phyloP scores from a whole-genome alignment of 2,888 invertebrate species.

The Epinotia ramella region DNA sequence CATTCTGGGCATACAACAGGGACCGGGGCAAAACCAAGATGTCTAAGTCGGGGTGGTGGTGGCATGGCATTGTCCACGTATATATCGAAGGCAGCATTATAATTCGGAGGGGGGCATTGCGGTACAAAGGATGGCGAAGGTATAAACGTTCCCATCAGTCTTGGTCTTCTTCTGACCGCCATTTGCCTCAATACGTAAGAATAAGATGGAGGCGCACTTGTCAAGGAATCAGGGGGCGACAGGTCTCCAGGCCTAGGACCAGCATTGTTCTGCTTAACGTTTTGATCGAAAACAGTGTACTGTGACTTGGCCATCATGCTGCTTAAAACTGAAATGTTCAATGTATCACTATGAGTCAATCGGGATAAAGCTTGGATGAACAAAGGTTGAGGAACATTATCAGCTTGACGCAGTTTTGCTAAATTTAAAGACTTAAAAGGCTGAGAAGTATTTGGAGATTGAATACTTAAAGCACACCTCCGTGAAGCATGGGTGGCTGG shows the following conservation, averaged over 20 bases:
- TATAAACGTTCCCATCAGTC: slow-evolving; percentile 77
- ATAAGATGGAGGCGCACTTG: slow-evolving; percentile 77
- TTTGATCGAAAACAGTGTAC: slow-evolving; percentile 35
- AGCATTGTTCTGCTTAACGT: slow-evolving; percentile 35
- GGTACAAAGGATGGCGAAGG: slow-evolving; percentile 77
- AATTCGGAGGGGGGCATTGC: slow-evolving; percentile 77
- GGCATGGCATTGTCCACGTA: slow-evolving; percentile 70
- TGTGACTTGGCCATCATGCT: slow-evolving; percentile 48
- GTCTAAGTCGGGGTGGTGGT: slow-evolving; percentile 62
- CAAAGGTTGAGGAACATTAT: slow-evolving; percentile 64
- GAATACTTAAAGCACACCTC: slow-evolving; percentile 27
- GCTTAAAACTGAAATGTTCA: slow-evolving; percentile 55
- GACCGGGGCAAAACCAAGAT: slow-evolving; percentile 72
- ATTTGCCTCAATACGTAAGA: slow-evolving; percentile 78
- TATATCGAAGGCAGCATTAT: slow-evolving; percentile 77
- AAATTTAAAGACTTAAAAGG: slow-evolving; percentile 53
- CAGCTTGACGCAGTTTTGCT: slow-evolving; percentile 47
- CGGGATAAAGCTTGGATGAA: slow-evolving; percentile 71
- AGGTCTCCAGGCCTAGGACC: slow-evolving; percentile 56
- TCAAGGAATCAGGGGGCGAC: slow-evolving; percentile 72
- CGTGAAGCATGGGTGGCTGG: slow-evolving; percentile 7
- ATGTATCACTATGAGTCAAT: slow-evolving; percentile 62
- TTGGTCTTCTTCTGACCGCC: slow-evolving; percentile 67
- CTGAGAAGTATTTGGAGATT: slow-evolving; percentile 51
- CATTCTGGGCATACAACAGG: slow-evolving; percentile 73